Evolutionary conservation across 2,888 invertebrate species (phyloP).

Genomic region (Perizoma flavofasciatum): DNA sequence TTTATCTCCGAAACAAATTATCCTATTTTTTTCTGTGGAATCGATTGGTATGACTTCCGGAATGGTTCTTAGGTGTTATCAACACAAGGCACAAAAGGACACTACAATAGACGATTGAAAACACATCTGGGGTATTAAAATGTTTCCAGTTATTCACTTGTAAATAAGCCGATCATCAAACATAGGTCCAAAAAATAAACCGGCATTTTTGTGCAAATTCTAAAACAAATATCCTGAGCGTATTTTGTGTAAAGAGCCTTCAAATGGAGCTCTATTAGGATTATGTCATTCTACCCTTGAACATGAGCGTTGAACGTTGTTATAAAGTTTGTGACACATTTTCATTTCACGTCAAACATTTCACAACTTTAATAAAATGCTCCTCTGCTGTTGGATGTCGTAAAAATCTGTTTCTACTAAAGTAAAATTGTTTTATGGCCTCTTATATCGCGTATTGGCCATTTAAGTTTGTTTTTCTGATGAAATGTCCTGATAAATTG

Average conservation of each 20-base stretch:
- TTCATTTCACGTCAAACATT: slow-evolving; percentile 37
- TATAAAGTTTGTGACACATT: slow-evolving; percentile 39
- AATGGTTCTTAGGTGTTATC: too few species aligned
- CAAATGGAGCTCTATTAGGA: slow-evolving; percentile 37
- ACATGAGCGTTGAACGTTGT: slow-evolving; percentile 25
- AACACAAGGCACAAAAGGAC: too few species aligned
- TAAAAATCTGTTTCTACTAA: slow-evolving; percentile 61
- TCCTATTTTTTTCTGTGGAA: too few species aligned
- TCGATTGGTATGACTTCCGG: too few species aligned
- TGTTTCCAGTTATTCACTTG: too few species aligned
- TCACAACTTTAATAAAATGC: slow-evolving; percentile 40
- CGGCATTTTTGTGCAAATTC: slow-evolving; percentile 4
- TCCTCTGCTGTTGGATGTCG: slow-evolving; percentile 38
- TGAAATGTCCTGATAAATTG: slow-evolving; percentile 39
- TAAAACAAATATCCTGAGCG: slow-evolving; percentile 5
- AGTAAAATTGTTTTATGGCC: slow-evolving; percentile 62
- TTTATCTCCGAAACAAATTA: too few species aligned
- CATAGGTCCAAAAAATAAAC: neutral
- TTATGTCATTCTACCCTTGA: slow-evolving; percentile 37
- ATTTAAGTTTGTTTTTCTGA: slow-evolving; percentile 52
- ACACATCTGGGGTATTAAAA: too few species aligned
- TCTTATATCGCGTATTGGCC: slow-evolving; percentile 50
- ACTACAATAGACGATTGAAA: too few species aligned
- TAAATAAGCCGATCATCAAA: too few species aligned
- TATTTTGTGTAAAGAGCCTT: slow-evolving; percentile 14